Evolutionary conservation across 2,113 vertebrate genomes (phyloP).

Genomic region (Ictalurus furcatus): DNA sequence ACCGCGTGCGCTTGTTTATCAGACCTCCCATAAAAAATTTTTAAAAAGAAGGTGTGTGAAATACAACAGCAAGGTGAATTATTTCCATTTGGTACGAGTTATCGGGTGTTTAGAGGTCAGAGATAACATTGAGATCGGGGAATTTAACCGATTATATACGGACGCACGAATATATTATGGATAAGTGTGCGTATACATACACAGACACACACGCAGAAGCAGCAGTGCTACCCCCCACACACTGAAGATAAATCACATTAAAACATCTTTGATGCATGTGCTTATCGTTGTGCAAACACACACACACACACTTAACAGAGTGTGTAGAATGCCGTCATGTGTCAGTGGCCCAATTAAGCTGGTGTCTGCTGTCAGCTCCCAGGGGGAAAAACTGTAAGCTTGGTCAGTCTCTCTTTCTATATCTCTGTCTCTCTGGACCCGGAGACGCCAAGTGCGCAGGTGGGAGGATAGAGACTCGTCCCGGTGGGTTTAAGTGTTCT

Average conservation of each 20-base stretch:
- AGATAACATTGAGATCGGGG: constrained; percentile 35
- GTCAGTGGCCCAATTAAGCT: constrained; percentile 42
- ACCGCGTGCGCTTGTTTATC: not conserved
- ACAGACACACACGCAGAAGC: constrained; percentile 5
- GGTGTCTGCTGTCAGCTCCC: constrained; percentile 20
- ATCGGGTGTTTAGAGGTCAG: constrained; percentile 31
- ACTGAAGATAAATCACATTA: not conserved
- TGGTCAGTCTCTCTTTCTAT: constrained; percentile 4
- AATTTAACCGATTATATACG: not conserved
- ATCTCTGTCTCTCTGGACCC: constrained; percentile 3
- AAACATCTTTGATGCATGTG: not conserved
- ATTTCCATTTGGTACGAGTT: not conserved
- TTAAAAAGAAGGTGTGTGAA: not conserved
- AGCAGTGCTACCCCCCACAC: not conserved
- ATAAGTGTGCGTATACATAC: not conserved
- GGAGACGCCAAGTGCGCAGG: constrained; percentile 37
- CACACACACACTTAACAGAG: not conserved
- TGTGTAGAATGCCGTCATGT: constrained; percentile 4
- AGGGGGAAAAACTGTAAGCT: constrained; percentile 21
- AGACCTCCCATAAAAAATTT: not conserved
- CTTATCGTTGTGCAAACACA: constrained; percentile 6
- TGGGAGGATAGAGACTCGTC: constrained; percentile 38
- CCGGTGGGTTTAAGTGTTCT: constrained; percentile 17
- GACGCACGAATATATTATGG: not conserved
- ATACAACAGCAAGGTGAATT: constrained; percentile 10